Base-by-base conservation (phyloP, 2,888 invertebrate genomes). In the Myathropa florea region DNA sequence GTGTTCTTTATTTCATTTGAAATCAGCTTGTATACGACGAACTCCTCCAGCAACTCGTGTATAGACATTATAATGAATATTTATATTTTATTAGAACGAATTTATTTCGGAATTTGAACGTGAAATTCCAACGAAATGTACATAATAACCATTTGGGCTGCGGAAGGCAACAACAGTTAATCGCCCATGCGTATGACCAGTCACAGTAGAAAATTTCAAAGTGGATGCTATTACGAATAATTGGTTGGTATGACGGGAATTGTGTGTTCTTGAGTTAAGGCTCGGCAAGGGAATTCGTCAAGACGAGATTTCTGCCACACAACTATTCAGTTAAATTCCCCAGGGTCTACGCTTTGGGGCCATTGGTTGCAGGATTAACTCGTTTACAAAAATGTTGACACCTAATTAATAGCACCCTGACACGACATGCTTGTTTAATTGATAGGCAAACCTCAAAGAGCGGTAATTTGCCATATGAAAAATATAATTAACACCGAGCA, bases 361-460 rank as follows among this genome's bases (percentile, higher is more conserved):
- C 24, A 36, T 21, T n/a, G 61, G 28, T 30, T 64, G 18, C 72
- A 53, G 57, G 28, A 61, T 23, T 75, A 65, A 36, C 64, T 84
- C 24, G 39, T 65, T 79, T 61, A 70, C 36, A 30, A 59, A 70
- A 83, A 60, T 61, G 71, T 80, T 75, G 71, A 36, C 80, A 84
- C 84, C 57, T 68, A 72, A 76, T 84, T 80, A 80, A 84, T 84
- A 71, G 61, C 36, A 18, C 10, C 30, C 39, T 71, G 55, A 28
- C 71, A 84, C 53, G 76, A 55, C 18, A 28, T 7, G 26, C 61
- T 21, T 30, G 57, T 39, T 57, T 21, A 36, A 70, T 60, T 53
- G 33, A 33, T 23, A 60, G 30, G 46, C 14, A 24, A 65, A 79
- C 75, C 73, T 78, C 33, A 71, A 75, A 80, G 46, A 39, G 60